Evolutionary conservation across 2,797 vertebrate genomes (phyloP).

Genomic region (Cercopithecus petaurista): DNA sequence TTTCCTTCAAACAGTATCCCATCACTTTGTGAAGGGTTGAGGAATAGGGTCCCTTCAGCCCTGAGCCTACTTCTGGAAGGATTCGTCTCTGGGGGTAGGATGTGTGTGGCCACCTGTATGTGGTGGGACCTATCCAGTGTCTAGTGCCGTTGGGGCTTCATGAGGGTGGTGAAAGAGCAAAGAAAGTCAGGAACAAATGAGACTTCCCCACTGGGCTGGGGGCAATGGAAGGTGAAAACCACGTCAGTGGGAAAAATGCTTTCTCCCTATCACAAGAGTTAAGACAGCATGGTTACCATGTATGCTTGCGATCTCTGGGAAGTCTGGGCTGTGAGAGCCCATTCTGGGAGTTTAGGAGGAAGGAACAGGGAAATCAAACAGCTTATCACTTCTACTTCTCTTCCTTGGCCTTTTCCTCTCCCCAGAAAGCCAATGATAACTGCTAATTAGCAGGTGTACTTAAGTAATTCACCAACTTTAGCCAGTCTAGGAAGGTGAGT

Average conservation of each 20-base stretch:
- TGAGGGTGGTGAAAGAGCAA: not conserved
- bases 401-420: not conserved
- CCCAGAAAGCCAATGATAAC: not conserved
- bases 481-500: not conserved
- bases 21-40: no score
- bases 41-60: not conserved
- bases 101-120: not conserved
- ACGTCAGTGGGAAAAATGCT: not conserved
- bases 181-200: not conserved
- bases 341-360: not conserved
- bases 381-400: not conserved
- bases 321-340: not conserved
- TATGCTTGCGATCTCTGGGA: not conserved
- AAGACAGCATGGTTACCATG: not conserved
- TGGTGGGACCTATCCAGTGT: not conserved
- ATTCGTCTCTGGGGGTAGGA: not conserved
- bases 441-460: not conserved
- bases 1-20: not conserved
- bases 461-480: not conserved
- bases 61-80: not conserved
- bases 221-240: not conserved
- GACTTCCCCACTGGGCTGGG: not conserved
- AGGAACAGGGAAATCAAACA: not conserved
- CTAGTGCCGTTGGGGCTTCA: not conserved
- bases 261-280: not conserved